phyloP scores from a whole-genome alignment of 2,113 vertebrate species.

The Gymnobelideus leadbeateri region DNA sequence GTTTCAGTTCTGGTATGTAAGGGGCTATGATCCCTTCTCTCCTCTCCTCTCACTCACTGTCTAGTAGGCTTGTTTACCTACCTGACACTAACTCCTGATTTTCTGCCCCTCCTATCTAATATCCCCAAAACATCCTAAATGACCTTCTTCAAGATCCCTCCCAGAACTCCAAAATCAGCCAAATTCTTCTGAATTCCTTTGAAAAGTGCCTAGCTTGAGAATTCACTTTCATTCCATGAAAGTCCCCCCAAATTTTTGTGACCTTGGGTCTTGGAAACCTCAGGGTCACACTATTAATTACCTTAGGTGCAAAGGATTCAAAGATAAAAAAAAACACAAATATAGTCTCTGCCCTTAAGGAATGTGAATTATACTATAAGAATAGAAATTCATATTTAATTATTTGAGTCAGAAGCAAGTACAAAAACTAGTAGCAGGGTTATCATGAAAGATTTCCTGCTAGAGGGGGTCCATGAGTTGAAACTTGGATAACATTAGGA shows the following conservation, averaged over 20 bases:
- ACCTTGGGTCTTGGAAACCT: not conserved
- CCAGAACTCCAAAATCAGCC: no score
- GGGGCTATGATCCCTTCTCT: no score
- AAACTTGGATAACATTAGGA: not conserved
- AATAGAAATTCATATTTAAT: not conserved
- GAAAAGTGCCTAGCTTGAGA: not conserved
- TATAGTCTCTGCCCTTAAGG: not conserved
- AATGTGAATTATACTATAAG: not conserved
- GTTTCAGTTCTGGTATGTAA: not conserved
- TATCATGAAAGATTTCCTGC: not conserved
- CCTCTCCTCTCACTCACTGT: no score
- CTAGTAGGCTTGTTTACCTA: not conserved
- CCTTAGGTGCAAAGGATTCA: not conserved
- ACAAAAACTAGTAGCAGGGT: not conserved
- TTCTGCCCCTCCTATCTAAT: no score
- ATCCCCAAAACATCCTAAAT: no score
- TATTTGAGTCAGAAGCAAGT: not conserved
- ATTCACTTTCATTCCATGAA: not conserved
- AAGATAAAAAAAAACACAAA: not conserved
- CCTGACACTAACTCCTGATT: not conserved
- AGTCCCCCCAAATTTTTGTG: not conserved
- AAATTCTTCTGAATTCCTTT: no score
- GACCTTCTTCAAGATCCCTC: no score
- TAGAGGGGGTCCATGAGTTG: not conserved
- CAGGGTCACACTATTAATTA: not conserved